Evolutionary conservation across 2,797 vertebrate species (phyloP), one percentile per base, ranked within the genome.

Genomic region (Hafferia zeledoni): DNA sequence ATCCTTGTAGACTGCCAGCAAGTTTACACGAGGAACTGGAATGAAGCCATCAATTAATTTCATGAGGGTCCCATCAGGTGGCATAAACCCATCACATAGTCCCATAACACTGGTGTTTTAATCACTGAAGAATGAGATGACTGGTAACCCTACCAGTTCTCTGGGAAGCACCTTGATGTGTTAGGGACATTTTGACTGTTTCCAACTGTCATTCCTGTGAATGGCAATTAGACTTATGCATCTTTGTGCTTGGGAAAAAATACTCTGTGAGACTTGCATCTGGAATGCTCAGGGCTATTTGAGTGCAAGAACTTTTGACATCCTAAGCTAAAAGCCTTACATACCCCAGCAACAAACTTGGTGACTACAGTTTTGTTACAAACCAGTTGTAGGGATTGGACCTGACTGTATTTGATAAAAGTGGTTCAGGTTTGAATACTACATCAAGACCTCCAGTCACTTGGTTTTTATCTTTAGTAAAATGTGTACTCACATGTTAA

Each of bases 1-100:
- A 85, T 75, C 92, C 92, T 90, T 92, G 81, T 71, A 95, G 84
- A 76, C 59, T 90, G 91, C 79, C 94, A 94, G 53, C 50, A 88
- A 92, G 82, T 91, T 95, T 95, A 92, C 47, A 91, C 89, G 81
- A 88, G 69, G 55, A 95, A 78, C 55, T 89, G 84, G 72, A 95
- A 84, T 49, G 35, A 86, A 93, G 87, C 94, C 91, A 93, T 71
- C 63, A 44, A 35, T 81, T 91, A 0, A 7, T 81, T 95, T 94
- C 83, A 83, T 31, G 35, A 31, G 68, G 39, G 64, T 75, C 93
- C 90, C 49, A 57, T 94, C 43, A 75, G 68, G 90, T 82, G 81
- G 55, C 69, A 91, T 87, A 92, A 83, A 2, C 0, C 10, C 24
- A 83, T 52, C 50, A 18, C n/a, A 35, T 3, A 37, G 28, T 78